Conservation (phyloP, 2,113 vertebrate genomes). For the Hyperopisus bebe region DNA sequence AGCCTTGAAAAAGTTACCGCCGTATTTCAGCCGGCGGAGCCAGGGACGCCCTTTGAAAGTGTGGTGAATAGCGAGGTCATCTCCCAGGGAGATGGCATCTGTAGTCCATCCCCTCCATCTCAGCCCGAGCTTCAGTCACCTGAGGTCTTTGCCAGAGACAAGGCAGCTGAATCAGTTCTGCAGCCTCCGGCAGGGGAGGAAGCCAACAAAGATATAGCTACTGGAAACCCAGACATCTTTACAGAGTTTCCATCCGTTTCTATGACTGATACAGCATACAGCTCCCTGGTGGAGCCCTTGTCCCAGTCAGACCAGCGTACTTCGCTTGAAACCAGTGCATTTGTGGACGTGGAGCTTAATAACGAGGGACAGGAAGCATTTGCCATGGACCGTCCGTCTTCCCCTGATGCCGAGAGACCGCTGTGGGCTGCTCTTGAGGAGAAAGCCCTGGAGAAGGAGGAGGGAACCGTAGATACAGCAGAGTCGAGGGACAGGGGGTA, state of each 20-base stretch:
- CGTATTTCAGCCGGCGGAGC: neutral
- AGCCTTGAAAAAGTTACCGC: slow-evolving; percentile 11
- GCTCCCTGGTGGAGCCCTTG: neutral
- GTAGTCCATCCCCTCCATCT: neutral
- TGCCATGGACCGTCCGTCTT: neutral
- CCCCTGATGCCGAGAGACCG: slow-evolving; percentile 24
- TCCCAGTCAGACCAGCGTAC: neutral
- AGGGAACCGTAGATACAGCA: neutral
- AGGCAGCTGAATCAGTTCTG: neutral
- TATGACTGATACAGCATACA: neutral
- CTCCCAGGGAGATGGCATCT: neutral
- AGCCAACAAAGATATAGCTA: neutral
- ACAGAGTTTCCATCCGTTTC: neutral
- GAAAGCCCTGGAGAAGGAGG: slow-evolving; percentile 4
- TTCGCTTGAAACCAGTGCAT: neutral
- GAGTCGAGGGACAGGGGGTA: slow-evolving; percentile 27
- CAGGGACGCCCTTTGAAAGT: neutral
- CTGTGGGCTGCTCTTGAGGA: slow-evolving; percentile 36
- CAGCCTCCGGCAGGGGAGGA: neutral
- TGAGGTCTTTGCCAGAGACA: neutral
- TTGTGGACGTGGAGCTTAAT: neutral
- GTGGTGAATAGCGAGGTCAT: neutral
- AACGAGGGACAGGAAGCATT: neutral
- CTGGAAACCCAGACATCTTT: neutral
- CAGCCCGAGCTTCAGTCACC: neutral